Base-by-base conservation (phyloP, 2,797 vertebrate genomes). In the Melanotaenia maccullochi region DNA sequence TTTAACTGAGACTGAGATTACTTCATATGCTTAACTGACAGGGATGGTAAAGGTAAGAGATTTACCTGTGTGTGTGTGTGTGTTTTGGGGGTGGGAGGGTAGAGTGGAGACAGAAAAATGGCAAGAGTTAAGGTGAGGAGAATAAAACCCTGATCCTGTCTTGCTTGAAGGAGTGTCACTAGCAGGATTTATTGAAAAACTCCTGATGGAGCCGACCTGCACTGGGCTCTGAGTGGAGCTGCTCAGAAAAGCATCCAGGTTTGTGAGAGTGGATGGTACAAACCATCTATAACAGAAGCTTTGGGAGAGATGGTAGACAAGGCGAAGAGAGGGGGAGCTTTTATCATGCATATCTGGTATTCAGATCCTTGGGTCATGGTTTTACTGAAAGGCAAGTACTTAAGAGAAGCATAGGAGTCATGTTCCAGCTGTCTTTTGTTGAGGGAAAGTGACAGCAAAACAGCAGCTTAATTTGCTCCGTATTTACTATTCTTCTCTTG, bases 311-410 rank as follows among this genome's bases (percentile, higher is more conserved):
- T 75, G 67, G 76, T 78, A 74, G 87, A 85, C 68, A 81, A 18
- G 20, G 65, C 33, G 16, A n/a, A 38, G 13, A 52, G 18, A 18
- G 82, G 71, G 89, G 85, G 71, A 54, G 60, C 78, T 85, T 93
- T 93, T 93, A 92, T 90, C 85, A 93, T 85, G 71, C 78, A 28
- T 93, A 80, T 80, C 84, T 91, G 88, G 78, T 93, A 77, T 94
- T 95, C 84, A 66, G 80, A 89, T 87, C 88, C 91, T 88, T 72
- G 54, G 74, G 82, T 88, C 79, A 78, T 70, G 75, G 85, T 83
- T 86, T 88, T 75, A 83, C 73, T 83, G 79, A 82, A 91, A 92
- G 86, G 60, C 67, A 60, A 65, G 83, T 59, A 80, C 87, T 92
- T 75, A 71, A 91, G 84, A 79, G 73, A 87, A 72, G 76, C 79